phyloP scores from a whole-genome alignment of 2,797 vertebrate species.

The Melopsittacus undulatus region DNA sequence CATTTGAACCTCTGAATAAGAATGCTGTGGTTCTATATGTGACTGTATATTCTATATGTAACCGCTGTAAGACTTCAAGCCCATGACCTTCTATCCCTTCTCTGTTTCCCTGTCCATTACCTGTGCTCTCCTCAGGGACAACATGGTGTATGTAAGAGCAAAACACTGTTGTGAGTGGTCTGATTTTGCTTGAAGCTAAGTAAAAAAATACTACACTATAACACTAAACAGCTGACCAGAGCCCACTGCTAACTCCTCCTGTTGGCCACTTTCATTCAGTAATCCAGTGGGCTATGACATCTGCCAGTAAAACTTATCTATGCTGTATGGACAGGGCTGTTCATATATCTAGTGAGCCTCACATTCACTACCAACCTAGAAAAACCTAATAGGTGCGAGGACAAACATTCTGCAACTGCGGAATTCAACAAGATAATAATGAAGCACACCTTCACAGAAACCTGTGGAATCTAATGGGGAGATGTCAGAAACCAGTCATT shows the following conservation, averaged over 20 bases:
- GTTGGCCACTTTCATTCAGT: neutral
- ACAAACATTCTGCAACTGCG: neutral
- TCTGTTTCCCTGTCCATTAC: neutral
- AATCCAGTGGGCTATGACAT: neutral
- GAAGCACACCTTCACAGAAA: neutral
- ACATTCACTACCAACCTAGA: neutral
- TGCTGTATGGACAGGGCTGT: neutral
- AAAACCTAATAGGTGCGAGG: neutral
- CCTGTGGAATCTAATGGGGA: accelerated
- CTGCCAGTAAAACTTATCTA: neutral
- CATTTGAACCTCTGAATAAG: neutral
- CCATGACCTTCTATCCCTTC: neutral
- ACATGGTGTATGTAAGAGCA: neutral
- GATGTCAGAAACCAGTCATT: neutral
- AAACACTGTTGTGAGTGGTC: neutral
- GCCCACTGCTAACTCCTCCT: neutral
- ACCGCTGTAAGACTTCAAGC: neutral
- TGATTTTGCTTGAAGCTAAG: neutral
- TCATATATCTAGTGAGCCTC: neutral
- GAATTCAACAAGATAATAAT: neutral
- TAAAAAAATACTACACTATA: neutral
- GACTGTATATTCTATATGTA: too few species aligned
- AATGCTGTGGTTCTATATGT: neutral
- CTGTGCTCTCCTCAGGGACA: neutral
- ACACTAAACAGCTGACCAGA: neutral